Evolutionary conservation across 2,888 invertebrate species (phyloP), one percentile per base, ranked within the genome.

Genomic region (Cheilosia variabilis): DNA sequence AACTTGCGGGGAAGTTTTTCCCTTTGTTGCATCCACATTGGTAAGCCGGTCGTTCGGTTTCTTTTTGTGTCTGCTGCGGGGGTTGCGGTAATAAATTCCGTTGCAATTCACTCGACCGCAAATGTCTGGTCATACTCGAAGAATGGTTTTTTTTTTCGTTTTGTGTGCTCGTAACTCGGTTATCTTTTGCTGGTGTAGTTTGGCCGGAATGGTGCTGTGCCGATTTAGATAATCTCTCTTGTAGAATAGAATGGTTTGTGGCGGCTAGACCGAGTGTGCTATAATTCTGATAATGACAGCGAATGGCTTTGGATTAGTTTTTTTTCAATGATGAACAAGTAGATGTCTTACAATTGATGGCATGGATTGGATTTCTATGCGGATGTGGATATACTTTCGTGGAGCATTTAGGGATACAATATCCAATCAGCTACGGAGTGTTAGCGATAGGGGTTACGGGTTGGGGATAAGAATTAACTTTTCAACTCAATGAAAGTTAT

Each of bases 61-160:
- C 22, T 66, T 66, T 78, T 66, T 47, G 22, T 58, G 75, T 55
- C 43, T 66, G 37, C 37, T 66, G 68, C 55, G 47, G 69, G 43
- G 68, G 52, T 37, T 71, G 60, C 60, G 65, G 53, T 76, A 84
- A 84, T 84, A 80, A 84, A 84, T 84, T 84, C 84, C 71, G 81
- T 81, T 86, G 84, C 84, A 87, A 88, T 88, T 88, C 84, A 88
- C 73, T 88, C 87, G 87, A 87, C 87, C 88, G 73, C 88, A 88
- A 88, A 88, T 82, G 88, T 87, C 86, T 87, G 88, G 87, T 81
- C 84, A 81, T 79, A 52, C 55, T n/a, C n/a, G 79, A 41, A 45
- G 79, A 79, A 83, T 81, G 71, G 71, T 34, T 57, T 22, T 17
- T 79, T 69, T 80, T 57, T 53, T 47, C 31, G 13, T 72, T 41